Evolutionary conservation across 2,797 vertebrate species (phyloP), one percentile per base, ranked within the genome.

Genomic region (Apogon hyalosoma): DNA sequence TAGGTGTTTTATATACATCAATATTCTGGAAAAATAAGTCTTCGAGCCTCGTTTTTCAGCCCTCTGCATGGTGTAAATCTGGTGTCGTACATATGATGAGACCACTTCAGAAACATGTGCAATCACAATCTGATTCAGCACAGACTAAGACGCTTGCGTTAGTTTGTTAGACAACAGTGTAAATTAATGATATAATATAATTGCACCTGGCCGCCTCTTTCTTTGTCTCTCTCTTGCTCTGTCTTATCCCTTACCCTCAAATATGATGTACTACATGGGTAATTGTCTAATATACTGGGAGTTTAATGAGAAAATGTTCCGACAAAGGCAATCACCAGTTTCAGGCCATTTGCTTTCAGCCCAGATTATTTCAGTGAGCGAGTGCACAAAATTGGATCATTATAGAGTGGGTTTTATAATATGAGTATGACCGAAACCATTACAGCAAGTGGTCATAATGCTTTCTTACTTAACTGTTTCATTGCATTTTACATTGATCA

Each of bases 241-340:
- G 18, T 73, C 45, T 66, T 69, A 73, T 63, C 56, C 50, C 53
- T 76, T 19, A 40, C 49, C 36, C 72, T 75, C 63, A 49, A 53
- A 83, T 70, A 19, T 42, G 31, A 38, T 51, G 59, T 15, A 65
- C 72, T 83, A 75, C 28, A 60, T 55, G 64, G 61, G 69, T 85
- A 78, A 87, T 83, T 82, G 73, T 56, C 63, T 77, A 73, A 85
- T 83, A 80, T 68, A 46, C 69, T 62, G 63, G 24, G 58, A 80
- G 62, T 80, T 80, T 79, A 86, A 88, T 87, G 80, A 87, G 79
- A 86, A 90, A 85, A 82, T 77, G 74, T 83, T 59, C 80, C 79
- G 69, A 79, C 47, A 63, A 69, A 80, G 70, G 71, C 80, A 84
- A 80, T 81, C 73, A 64, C 73, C 66, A 69, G 63, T 87, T 85